A percentile compares a stretch with the other conserved stretches of the same genome.
Evolutionary conservation across 1,140 invertebrate genomes (phyloP).

Genomic region (Pseudachorutes palmiensis): DNA sequence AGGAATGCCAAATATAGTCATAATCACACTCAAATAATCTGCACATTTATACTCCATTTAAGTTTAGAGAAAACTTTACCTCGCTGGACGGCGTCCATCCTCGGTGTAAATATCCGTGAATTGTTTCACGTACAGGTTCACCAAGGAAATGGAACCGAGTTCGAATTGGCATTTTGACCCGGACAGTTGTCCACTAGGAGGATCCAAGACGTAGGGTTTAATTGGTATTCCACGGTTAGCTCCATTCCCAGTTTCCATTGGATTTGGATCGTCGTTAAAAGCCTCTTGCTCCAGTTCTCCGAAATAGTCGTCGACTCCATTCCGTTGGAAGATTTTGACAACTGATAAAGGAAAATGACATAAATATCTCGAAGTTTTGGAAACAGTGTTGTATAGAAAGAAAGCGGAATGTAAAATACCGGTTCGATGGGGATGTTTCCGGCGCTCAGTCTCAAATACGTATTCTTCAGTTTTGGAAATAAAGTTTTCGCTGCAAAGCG

Average conservation of each 20-base stretch:
- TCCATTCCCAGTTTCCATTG: background rate
- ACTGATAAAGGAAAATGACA: background rate
- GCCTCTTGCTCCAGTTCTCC: slow-evolving; percentile 37
- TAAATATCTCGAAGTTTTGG: background rate
- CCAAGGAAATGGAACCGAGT: slow-evolving; percentile 25
- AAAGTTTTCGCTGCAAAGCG: slow-evolving; percentile 27
- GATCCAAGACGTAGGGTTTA: background rate
- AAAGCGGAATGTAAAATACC: too few relatives aligned
- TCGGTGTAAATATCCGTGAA: slow-evolving; percentile 38
- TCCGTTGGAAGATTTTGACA: slow-evolving; percentile 34
- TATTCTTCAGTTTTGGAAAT: slow-evolving; percentile 36
- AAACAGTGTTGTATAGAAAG: background rate
- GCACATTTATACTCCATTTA: too few relatives aligned
- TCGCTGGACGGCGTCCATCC: slow-evolving; percentile 34
- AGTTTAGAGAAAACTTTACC: too few relatives aligned
- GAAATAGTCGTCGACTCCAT: slow-evolving; percentile 32
- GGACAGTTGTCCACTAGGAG: background rate
- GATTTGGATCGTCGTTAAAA: slow-evolving; percentile 24
- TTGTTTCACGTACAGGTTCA: slow-evolving; percentile 33
- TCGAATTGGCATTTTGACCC: slow-evolving; percentile 37
- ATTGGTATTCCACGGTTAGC: slow-evolving; percentile 4
- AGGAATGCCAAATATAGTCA: too few relatives aligned
- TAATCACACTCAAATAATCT: too few relatives aligned
- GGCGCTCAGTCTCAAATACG: slow-evolving; percentile 34
- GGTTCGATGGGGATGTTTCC: slow-evolving; percentile 34